Conservation (phyloP, 2,113 vertebrate genomes). For the Hydrolagus affinis region DNA sequence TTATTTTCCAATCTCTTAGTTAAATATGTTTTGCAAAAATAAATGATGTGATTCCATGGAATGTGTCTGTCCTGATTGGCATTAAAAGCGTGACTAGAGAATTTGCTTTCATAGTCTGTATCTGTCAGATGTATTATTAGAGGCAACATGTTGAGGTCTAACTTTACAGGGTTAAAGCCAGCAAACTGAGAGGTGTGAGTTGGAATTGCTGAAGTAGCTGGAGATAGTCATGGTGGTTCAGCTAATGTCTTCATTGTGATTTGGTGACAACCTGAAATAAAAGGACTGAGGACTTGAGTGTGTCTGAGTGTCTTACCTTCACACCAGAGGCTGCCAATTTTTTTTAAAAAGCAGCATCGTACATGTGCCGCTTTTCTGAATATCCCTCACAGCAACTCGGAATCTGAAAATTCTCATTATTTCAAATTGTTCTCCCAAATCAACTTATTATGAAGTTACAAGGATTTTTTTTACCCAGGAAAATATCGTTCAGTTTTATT, state of each 20-base stretch:
- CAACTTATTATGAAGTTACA: background rate
- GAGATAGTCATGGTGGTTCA: background rate
- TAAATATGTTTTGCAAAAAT: conserved; percentile 32
- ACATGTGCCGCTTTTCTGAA: background rate
- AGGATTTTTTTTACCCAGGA: background rate
- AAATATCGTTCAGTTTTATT: background rate
- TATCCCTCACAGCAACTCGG: background rate
- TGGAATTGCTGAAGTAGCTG: background rate
- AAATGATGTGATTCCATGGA: conserved; percentile 29
- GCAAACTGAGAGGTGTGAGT: background rate
- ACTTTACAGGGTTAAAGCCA: background rate
- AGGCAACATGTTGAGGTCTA: background rate
- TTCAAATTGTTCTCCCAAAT: background rate
- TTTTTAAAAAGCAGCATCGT: background rate
- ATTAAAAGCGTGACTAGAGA: background rate
- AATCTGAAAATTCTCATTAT: conserved; percentile 1
- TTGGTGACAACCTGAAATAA: background rate
- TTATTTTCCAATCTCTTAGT: conserved; percentile 26
- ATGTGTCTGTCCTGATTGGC: conserved; percentile 19
- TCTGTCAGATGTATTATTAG: background rate
- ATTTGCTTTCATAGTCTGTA: background rate
- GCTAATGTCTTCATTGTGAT: background rate
- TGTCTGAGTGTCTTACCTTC: background rate
- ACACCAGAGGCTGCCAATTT: background rate
- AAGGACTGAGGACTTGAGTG: background rate